Base-by-base conservation (phyloP, 1,140 invertebrate genomes). In the Bradysia coprophila region DNA sequence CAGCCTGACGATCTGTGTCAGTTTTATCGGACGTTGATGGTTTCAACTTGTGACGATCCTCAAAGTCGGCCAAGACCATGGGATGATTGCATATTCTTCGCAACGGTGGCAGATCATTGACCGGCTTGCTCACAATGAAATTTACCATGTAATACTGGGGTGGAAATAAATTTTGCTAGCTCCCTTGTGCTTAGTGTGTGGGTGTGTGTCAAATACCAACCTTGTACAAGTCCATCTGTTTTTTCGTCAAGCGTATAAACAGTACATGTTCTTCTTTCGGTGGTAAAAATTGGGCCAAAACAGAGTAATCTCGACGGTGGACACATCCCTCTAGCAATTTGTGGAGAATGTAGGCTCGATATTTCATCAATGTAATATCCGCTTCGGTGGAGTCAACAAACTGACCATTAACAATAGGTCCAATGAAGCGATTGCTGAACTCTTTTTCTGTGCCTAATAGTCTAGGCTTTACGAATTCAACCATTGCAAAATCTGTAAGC, bases 401-500 rank as follows among this genome's bases (percentile, higher is more conserved):
- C 58, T 95, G 88, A 0, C 94, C 94, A 62, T 97, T 97, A 37
- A 71, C 80, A 51, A 98, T 98, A 1, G 89, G 89, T 69, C 92
- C 89, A 3, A 84, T 79, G 59, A 95, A 95, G 21, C 88, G 71
- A 54, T 93, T 94, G 45, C 73, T 65, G 59, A 92, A 96, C 65
- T 96, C 92, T 54, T 83, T 87, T 46, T 76, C 76, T 1, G 85
- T 91, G 48, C 92, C 92, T 9, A 97, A 61, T 3, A 96, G 66
- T 64, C 81, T 89, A 1, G 91, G 91, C 59, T 95, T 96, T 5
- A 96, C 89, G 66, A 97, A 95, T 48, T 88, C 77, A 15, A 95
- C 84, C 92, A 97, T 97, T 55, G 86, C 91, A 61, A 94, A 89
- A 69, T 96, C n/a, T n/a, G n/a, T n/a, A n/a, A n/a, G n/a, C n/a